Percentiles rank a stretch among this genome's conserved stretches.
These are phyloP conservation scores for Esperia sulphurella DNA, from an alignment of 2,888 invertebrate genomes.

Conservation along the genomic window DNA sequence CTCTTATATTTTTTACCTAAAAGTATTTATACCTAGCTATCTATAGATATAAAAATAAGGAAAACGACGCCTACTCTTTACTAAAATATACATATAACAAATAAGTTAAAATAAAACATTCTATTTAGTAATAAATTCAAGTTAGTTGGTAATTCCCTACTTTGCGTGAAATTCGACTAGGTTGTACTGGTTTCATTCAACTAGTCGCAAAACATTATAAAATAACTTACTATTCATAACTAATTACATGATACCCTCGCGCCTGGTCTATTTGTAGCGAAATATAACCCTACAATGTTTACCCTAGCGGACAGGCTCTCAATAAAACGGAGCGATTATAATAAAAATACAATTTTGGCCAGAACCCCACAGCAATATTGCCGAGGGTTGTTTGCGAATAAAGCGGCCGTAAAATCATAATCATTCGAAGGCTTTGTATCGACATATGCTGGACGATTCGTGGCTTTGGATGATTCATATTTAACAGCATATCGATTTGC, in stretches of 20 bases:
- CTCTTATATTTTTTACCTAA: too few relatives aligned
- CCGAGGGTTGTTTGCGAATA: constrained; percentile 69
- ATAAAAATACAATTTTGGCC: constrained; percentile 78
- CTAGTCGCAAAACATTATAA: constrained; percentile 4
- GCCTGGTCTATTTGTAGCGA: constrained; percentile 38
- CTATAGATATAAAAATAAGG: too few relatives aligned
- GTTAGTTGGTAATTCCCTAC: too few relatives aligned
- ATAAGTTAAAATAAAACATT: too few relatives aligned
- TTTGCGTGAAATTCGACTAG: too few relatives aligned
- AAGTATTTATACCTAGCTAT: too few relatives aligned
- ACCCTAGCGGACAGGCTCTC: constrained; percentile 58
- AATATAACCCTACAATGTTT: constrained; percentile 59
- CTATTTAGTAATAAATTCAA: too few relatives aligned
- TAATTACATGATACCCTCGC: constrained; percentile 50
- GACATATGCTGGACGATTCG: constrained; percentile 35
- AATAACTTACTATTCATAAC: constrained; percentile 32
- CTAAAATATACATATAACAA: too few relatives aligned
- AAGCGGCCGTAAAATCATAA: constrained; percentile 56
- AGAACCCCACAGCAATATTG: constrained; percentile 56
- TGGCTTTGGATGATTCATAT: constrained; percentile 1
- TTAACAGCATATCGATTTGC: neutral
- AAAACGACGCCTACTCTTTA: too few relatives aligned
- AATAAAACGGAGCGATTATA: constrained; percentile 71
- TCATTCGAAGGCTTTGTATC: constrained; percentile 38
- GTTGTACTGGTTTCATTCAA: neutral